Base-by-base conservation (phyloP, 2,888 invertebrate genomes). In the Idaea biselata region DNA sequence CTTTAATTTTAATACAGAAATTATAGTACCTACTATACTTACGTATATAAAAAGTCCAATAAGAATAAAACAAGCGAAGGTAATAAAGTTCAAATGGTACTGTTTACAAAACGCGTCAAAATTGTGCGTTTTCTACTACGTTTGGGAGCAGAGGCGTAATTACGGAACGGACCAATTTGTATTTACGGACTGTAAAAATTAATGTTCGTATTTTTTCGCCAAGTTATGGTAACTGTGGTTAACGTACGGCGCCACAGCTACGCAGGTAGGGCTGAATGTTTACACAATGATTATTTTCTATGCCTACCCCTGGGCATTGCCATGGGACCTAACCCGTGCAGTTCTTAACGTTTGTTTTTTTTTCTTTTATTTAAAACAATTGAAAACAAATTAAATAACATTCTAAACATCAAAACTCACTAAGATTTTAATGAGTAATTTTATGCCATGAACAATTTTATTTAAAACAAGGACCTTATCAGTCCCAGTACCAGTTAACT, bases 81-180 rank as follows among this genome's bases (percentile, higher is more conserved):
- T 69, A 67, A 79, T 82, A 84, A 84, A 84, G 79, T 70, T 78
- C 73, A 77, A 83, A 84, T 81, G 75, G 78, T 79, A 81, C 75
- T 72, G 75, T 73, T 77, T 72, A 75, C 74, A 80, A 18, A 56
- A 56, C 25, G 66, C 70, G 75, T 72, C 73, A 77, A 78, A 78
- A 74, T 73, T 72, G 72, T 73, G 70, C 73, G 69, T 71, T 74
- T 69, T 16, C 17, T 18, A 56, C 73, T 65, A 65, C 66, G 63
- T 62, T 61, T 67, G 66, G 67, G 71, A 60, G 65, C 63, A 59
- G 65, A 72, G 64, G 59, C 74, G 69, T 72, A 80, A 80, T 76
- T 73, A 73, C 73, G 73, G 61, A 71, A 68, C 65, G 65, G 66
- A 68, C 70, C 76, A 77, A 79, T 79, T 82, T 77, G 72, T 77